Evolutionary conservation across 2,113 vertebrate genomes (phyloP).

Genomic region (Gallinago paraguaiae): DNA sequence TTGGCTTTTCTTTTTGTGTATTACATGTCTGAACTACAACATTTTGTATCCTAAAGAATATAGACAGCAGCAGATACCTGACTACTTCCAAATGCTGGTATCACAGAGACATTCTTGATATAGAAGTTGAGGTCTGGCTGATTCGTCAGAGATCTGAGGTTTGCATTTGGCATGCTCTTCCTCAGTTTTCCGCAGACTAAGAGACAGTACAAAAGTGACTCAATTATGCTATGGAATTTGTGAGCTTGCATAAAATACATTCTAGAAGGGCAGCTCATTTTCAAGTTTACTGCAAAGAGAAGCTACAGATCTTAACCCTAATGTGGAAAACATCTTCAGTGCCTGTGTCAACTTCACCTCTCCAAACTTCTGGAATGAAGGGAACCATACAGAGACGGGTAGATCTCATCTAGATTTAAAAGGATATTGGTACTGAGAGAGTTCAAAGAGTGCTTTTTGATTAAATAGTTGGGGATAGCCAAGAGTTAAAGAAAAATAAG

Average conservation of each 20-base stretch:
- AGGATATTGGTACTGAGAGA: neutral
- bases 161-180: neutral
- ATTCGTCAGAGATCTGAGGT: neutral
- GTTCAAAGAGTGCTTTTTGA: neutral
- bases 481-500: neutral
- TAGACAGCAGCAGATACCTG: neutral
- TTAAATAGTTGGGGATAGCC: neutral
- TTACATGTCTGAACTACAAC: neutral
- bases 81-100: neutral
- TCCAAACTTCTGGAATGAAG: neutral
- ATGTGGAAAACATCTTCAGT: neutral
- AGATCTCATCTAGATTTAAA: neutral
- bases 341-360: neutral
- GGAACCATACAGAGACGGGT: neutral
- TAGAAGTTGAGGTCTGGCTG: neutral
- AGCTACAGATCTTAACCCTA: neutral
- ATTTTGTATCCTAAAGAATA: neutral
- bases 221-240: neutral
- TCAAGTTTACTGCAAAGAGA: neutral
- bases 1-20: neutral
- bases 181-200: neutral
- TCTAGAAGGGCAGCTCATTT: neutral
- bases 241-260: neutral
- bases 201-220: neutral
- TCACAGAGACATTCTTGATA: neutral